phyloP scores from a whole-genome alignment of 2,797 vertebrate genomes.

The Sebastes trivittatus region DNA sequence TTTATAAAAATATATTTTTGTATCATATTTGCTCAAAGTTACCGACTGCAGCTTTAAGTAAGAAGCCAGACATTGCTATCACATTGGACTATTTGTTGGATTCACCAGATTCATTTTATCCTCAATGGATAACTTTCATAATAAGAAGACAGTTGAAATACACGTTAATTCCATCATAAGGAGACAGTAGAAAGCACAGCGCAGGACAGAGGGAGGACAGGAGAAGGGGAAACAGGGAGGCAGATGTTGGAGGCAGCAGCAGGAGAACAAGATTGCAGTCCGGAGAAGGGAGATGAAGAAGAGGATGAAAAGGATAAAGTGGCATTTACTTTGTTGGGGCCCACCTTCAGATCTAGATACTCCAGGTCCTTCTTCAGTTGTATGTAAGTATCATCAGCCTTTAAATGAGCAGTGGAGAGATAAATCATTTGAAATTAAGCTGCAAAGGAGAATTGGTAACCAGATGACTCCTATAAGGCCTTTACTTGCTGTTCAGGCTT shows the following conservation, averaged over 20 bases:
- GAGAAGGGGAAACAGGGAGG: slow-evolving; percentile 33
- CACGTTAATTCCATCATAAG: slow-evolving; percentile 39
- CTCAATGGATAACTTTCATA: background rate
- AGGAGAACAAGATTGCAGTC: slow-evolving; percentile 46
- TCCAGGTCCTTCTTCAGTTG: slow-evolving; percentile 99
- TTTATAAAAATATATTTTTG: no score
- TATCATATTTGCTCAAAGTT: no score
- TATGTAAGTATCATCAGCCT: slow-evolving; percentile 98
- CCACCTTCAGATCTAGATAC: slow-evolving; percentile 99
- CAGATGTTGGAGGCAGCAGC: slow-evolving; percentile 56
- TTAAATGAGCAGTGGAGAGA: slow-evolving; percentile 81
- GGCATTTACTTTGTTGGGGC: slow-evolving; percentile 71
- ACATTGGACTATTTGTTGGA: background rate
- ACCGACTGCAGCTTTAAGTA: background rate
- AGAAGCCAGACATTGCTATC: background rate
- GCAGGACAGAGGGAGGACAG: slow-evolving; percentile 50
- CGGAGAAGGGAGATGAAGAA: slow-evolving; percentile 52
- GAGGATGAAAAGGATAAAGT: slow-evolving; percentile 56
- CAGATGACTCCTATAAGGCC: slow-evolving; percentile 53
- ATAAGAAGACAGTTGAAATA: slow-evolving; percentile 6
- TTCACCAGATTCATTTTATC: slow-evolving; percentile 9
- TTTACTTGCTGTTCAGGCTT: slow-evolving; percentile 49
- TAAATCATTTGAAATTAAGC: slow-evolving; percentile 79
- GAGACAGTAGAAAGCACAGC: slow-evolving; percentile 46
- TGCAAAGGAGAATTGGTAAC: slow-evolving; percentile 66